Percentiles rank a stretch among this genome's conserved stretches.
phyloP scores from a whole-genome alignment of 2,113 vertebrate species.

The Pachycephala philippinensis region DNA sequence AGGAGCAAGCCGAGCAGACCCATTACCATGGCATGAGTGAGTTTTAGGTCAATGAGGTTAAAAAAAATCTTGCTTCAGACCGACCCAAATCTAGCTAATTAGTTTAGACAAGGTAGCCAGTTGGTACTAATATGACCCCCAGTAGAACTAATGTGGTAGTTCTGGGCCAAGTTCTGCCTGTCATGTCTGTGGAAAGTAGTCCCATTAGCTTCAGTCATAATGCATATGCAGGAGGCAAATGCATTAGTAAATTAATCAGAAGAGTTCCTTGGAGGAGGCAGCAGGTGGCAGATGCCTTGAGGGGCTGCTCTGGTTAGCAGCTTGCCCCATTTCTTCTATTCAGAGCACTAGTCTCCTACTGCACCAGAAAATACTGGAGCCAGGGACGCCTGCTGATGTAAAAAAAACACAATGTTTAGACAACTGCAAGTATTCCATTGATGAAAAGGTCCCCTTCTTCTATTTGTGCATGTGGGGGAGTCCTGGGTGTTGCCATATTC shows the following conservation, averaged over 20 bases:
- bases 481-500: background rate
- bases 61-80: background rate
- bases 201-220: background rate
- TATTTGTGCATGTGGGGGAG: background rate
- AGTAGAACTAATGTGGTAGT: background rate
- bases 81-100: background rate
- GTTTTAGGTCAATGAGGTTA: constrained; percentile 4
- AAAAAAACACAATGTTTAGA: background rate
- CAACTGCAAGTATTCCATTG: background rate
- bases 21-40: background rate
- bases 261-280: background rate
- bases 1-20: background rate
- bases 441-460: background rate
- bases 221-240: background rate
- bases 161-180: background rate
- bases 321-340: background rate
- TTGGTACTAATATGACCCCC: background rate
- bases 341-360: background rate
- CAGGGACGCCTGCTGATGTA: background rate
- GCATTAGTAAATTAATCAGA: constrained; percentile 1
- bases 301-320: background rate
- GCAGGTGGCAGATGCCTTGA: constrained; percentile 29
- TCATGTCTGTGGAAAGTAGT: background rate
- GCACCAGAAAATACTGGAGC: background rate
- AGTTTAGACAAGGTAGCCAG: background rate